phyloP scores from a whole-genome alignment of 2,113 vertebrate species.

The Tychaedon coryphoeus region DNA sequence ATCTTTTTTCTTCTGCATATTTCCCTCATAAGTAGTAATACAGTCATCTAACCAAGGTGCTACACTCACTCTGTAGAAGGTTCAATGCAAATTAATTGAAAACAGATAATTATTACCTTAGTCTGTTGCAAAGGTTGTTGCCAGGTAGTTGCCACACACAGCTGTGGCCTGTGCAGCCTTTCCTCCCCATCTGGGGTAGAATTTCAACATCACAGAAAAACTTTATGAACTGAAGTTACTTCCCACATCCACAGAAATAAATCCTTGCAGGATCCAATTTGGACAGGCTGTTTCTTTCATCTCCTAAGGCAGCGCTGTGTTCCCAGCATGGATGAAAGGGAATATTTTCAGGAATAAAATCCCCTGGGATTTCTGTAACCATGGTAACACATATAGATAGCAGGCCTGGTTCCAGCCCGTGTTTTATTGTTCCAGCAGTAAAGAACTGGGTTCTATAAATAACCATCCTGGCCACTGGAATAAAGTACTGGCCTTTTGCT shows the following conservation, averaged over 20 bases:
- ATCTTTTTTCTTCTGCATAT: not conserved
- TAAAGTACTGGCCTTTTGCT: not conserved
- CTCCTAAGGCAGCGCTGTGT: accelerated
- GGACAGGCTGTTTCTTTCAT: not conserved
- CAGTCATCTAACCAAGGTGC: accelerated
- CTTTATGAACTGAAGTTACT: not conserved
- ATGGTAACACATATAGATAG: not conserved
- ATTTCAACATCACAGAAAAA: not conserved
- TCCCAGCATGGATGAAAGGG: not conserved
- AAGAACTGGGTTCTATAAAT: not conserved
- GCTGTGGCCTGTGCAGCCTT: not conserved
- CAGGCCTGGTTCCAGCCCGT: not conserved
- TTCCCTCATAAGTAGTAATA: accelerated
- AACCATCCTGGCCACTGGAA: not conserved
- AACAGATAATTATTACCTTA: accelerated
- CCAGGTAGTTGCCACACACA: not conserved
- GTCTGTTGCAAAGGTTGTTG: not conserved
- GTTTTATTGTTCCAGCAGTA: not conserved
- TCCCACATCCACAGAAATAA: not conserved
- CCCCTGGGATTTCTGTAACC: not conserved
- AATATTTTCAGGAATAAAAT: not conserved
- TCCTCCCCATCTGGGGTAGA: not conserved
- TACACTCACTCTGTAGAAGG: accelerated
- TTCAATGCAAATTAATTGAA: not conserved
- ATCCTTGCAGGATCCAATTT: not conserved